Conservation (phyloP, 1,140 invertebrate genomes). For the Philaenus spumarius region DNA sequence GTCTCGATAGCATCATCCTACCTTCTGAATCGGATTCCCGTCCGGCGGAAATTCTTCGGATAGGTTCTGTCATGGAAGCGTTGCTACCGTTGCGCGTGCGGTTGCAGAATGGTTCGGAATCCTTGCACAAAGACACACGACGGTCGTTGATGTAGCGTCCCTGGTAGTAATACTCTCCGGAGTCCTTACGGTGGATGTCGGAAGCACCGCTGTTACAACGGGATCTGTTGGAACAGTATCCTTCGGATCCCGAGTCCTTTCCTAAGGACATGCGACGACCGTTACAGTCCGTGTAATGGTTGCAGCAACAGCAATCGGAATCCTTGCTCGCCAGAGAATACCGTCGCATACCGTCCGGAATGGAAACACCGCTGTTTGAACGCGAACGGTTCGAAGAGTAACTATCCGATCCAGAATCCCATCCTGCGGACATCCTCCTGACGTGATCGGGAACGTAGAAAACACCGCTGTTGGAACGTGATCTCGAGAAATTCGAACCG, state of each 20-base stretch:
- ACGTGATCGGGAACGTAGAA: conserved; percentile 36
- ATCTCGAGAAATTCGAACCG: conserved; percentile 50
- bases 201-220: conserved; percentile 45
- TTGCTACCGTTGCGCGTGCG: conserved; percentile 25
- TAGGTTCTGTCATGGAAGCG: conserved; percentile 1
- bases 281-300: conserved; percentile 30
- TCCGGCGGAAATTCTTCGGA: background rate
- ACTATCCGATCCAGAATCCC: conserved; percentile 41
- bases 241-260: conserved; percentile 36
- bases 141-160: conserved; percentile 6
- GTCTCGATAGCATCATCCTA: conserved; percentile 8
- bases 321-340: conserved; percentile 36
- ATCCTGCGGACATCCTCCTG: conserved; percentile 40
- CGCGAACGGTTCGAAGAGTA: conserved; percentile 41
- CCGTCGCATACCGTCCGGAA: conserved; percentile 34
- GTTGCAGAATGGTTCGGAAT: conserved; percentile 9
- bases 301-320: conserved; percentile 30
- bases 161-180: conserved; percentile 20
- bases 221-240: conserved; percentile 40
- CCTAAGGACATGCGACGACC: conserved; percentile 34
- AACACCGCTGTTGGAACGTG: conserved; percentile 45
- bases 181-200: conserved; percentile 20
- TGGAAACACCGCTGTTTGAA: conserved; percentile 39
- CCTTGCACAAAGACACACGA: conserved; percentile 10
- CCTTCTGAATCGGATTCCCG: background rate